These are phyloP conservation scores for Columba guinea DNA, from an alignment of 2,797 vertebrate species.

Conservation along the genomic window DNA sequence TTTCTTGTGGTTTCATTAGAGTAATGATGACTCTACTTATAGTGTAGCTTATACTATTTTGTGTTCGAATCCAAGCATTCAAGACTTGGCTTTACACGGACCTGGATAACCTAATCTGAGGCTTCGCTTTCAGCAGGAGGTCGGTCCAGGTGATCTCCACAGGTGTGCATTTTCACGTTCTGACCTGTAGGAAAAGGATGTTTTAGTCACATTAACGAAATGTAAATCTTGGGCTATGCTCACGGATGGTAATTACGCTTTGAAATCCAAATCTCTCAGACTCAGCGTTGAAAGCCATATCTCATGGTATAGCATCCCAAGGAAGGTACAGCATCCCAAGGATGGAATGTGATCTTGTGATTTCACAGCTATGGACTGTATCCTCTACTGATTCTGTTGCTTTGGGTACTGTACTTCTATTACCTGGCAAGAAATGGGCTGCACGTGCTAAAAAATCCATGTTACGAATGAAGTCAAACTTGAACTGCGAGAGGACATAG, in stretches of 20 bases:
- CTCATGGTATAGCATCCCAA: background rate
- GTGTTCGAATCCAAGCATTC: background rate
- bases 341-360: background rate
- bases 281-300: background rate
- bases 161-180: background rate
- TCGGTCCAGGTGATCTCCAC: constrained; percentile 18
- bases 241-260: background rate
- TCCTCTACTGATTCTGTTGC: background rate
- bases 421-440: background rate
- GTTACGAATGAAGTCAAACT: background rate
- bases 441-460: background rate
- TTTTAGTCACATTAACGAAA: constrained; percentile 28
- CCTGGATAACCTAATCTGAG: background rate
- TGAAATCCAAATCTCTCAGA: background rate
- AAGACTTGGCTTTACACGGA: background rate
- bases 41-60: background rate
- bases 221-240: background rate
- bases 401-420: background rate
- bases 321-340: background rate
- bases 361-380: background rate
- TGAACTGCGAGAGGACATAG: background rate
- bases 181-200: background rate
- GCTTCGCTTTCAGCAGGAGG: constrained; percentile 1
- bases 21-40: background rate
- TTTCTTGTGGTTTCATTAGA: constrained; percentile 1